Base-by-base conservation (phyloP, 1,140 invertebrate genomes). In the Trypoxylus dichotomus region DNA sequence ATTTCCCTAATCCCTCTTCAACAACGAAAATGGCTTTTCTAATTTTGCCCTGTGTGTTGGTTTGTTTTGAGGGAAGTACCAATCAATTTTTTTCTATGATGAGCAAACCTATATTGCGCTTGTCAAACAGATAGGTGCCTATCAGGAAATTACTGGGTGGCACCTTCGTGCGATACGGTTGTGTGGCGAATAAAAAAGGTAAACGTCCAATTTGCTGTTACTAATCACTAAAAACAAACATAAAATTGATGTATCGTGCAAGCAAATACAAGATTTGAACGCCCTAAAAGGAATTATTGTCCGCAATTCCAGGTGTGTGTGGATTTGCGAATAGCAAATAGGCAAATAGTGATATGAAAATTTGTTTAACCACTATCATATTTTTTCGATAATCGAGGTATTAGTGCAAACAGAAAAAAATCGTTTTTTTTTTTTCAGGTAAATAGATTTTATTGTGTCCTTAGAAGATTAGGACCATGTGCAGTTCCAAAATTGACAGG, bases 291-390 rank as follows among this genome's bases (percentile, higher is more conserved):
- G 60, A 27, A 8, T 63, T 11, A 24, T 63, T 63, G 60, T 63
- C 19, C 19, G 60, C 60, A 63, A 10, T 25, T 63, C 21, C n/a
- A 63, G 21, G n/a, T 24, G 21, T 19, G 54, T 58, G 60, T 63
- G 60, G 24, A 63, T 63, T 63, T 63, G 60, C 60, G 10, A 63
- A 63, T 63, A 63, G 60, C 60, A 63, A 63, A 63, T 63, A 63
- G 60, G n/a, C 60, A 27, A 63, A 24, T 19, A 63, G n/a, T 3
- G 25, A 63, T 63, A 63, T 19, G 19, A 3, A 24, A 63, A 47
- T 47, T 47, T 47, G n/a, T 47, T 47, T 47, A 15, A 19, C n/a
- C n/a, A 47, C 43, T 47, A 47, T 47, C 43, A 19, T 19, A 47
- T 47, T 47, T 47, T 47, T 37, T 37, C 32, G 43, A 1, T 47